phyloP scores from a whole-genome alignment of 37 sponge, comb jelly and placozoan genomes.

The Hormiphora californensis region DNA sequence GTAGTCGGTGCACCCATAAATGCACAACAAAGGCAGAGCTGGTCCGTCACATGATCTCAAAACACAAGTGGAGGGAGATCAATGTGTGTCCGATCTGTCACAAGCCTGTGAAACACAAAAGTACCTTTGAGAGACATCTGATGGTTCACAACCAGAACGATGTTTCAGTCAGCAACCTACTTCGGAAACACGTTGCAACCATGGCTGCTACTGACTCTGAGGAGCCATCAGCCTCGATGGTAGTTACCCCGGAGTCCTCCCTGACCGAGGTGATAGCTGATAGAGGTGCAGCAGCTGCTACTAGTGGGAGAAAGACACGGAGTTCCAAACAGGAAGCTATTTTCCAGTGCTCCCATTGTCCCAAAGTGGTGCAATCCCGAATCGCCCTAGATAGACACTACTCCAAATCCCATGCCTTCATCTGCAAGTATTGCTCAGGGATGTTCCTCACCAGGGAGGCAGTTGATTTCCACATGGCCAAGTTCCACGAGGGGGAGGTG shows the following conservation, averaged over 20 bases:
- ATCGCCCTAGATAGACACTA: conserved; percentile 21
- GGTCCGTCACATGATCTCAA: background rate
- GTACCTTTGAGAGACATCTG: conserved; percentile 38
- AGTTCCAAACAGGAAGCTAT: background rate
- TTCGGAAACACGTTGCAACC: background rate
- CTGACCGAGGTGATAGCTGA: background rate
- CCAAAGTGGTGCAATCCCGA: conserved; percentile 13
- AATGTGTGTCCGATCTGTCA: conserved; percentile 33
- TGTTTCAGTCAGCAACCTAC: background rate
- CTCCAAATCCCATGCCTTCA: background rate
- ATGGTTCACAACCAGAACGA: conserved; percentile 18
- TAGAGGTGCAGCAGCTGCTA: no score
- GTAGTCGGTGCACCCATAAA: conserved; percentile 21
- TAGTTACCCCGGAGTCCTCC: background rate
- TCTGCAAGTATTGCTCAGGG: conserved; percentile 36
- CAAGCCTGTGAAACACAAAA: conserved; percentile 11
- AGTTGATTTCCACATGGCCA: background rate
- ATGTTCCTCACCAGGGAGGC: conserved; percentile 24
- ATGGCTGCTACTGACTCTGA: no score
- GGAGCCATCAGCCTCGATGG: background rate
- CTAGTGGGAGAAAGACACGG: background rate
- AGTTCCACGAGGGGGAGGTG: conserved; percentile 22
- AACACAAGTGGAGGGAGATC: conserved; percentile 5
- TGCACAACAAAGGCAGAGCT: background rate
- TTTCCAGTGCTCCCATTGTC: conserved; percentile 5